phyloP scores from a whole-genome alignment of 2,113 vertebrate species.

The Apistogramma diplotaenia region DNA sequence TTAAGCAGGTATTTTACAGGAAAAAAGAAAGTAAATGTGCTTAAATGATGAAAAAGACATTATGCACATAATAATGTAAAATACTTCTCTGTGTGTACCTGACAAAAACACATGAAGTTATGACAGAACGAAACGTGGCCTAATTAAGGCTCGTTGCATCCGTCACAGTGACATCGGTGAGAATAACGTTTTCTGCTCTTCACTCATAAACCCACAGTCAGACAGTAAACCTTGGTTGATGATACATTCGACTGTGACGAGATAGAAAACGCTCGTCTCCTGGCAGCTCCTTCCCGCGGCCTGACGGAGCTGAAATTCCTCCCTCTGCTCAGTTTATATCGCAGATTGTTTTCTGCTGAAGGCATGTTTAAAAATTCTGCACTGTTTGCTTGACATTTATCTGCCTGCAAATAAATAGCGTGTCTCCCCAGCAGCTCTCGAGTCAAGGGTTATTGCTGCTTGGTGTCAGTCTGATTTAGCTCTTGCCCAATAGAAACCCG shows the following conservation, averaged over 20 bases:
- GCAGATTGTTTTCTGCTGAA: conserved; percentile 12
- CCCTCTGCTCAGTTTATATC: conserved; percentile 1
- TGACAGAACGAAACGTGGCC: neutral
- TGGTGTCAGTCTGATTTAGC: conserved; percentile 83
- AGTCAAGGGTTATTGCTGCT: conserved; percentile 75
- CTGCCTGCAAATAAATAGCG: conserved; percentile 51
- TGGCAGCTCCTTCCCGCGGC: neutral
- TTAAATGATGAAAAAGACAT: neutral
- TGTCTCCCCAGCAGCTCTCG: conserved; percentile 39
- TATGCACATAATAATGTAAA: neutral
- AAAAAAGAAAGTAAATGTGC: neutral
- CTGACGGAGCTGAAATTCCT: neutral
- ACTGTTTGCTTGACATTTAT: conserved; percentile 65
- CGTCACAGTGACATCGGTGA: neutral
- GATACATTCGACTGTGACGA: neutral
- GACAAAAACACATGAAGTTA: neutral
- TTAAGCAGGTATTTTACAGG: neutral
- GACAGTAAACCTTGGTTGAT: fast-evolving
- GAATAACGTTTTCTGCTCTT: too few relatives aligned
- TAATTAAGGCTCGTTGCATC: neutral
- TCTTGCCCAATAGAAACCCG: conserved; percentile 78
- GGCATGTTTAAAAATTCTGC: conserved; percentile 35
- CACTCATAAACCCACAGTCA: neutral
- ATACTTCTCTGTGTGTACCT: too few relatives aligned
- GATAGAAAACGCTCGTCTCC: neutral